Base-by-base conservation (phyloP, 2,888 invertebrate species). In the Andrena chrysosceles region DNA sequence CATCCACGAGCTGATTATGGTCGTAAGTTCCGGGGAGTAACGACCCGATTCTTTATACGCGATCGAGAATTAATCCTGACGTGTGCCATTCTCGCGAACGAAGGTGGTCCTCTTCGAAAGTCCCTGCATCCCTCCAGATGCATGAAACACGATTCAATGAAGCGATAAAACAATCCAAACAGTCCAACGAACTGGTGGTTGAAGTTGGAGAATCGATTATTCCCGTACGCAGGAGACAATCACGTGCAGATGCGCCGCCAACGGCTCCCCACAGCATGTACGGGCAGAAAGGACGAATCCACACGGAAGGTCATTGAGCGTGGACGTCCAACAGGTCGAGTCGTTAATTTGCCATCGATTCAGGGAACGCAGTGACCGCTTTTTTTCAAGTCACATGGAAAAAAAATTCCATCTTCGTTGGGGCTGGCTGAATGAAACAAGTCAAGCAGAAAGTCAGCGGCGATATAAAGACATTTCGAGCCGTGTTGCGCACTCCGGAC, bases 391-490 rank as follows among this genome's bases (percentile, higher is more conserved):
- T 20, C 35, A 2, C 35, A 42, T 29, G 35, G 62, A 73, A 66
- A 33, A 33, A 48, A 70, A 56, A 71, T 67, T 52, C 69, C 59
- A 42, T 64, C 74, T 49, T 54, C 66, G 26, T 8, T n/a, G 3
- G 26, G 7, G 48, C 23, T 13, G 31, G 7, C 1, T 62, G 74
- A 84, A 83, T 71, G 71, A 35, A 71, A 68, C 83, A 62, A 83
- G 71, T 83, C 78, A 60, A 64, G 83, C 74, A 70, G 84, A 84
- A 84, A 83, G 63, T 77, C 72, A 67, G 16, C 74, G 59, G 66
- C 63, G 79, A 10, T 79, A 76, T 79, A 83, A 83, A 83, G 84
- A 83, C 79, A 60, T 83, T 84, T 83, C 69, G 70, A 64, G 78
- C 23, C 42, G 48, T n/a, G 42, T 42, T 59, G 59, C 70, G 16